Evolutionary conservation across 2,797 vertebrate genomes (phyloP), one percentile per base, ranked within the genome.

Genomic region (Psittacula echo): DNA sequence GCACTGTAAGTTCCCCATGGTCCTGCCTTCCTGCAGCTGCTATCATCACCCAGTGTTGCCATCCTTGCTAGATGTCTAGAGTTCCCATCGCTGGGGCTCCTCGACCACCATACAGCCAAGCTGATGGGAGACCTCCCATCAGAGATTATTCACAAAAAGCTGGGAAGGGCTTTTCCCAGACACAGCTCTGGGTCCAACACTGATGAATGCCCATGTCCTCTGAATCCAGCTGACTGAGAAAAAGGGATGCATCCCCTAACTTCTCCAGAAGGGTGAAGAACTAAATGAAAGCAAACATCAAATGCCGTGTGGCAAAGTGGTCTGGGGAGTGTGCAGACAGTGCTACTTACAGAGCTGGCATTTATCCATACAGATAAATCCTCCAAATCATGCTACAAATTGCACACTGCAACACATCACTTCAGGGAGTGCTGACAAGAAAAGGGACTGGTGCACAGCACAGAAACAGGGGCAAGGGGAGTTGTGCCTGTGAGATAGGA

Each of bases 341-440:
- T 50, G 53, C 23, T 66, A 13, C 26, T 83, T 1, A 0, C 32
- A 85, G 54, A 50, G 48, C 20, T 42, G 30, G 13, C 1, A 1
- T 8, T 18, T 1, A 0, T 37, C 34, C 16, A 7, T 2, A 4
- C 11, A n/a, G 19, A 37, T 3, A 2, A 39, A 14, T 58, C 54
- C 47, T 82, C 17, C 32, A 70, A 47, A 10, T 45, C 5, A 1
- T 3, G 1, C 41, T 42, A 65, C 45, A 64, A 53, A 27, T 2
- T 2, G 13, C 22, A 12, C 0, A 1, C 13, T 54, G 34, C 29
- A 62, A 10, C 29, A n/a, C 2, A 3, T 44, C 2, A 3, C 7
- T 4, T 42, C 0, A 0, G 27, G 23, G 15, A 44, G 27, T 16
- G 23, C 19, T 60, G 67, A 53, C 17, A 30, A 23, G 19, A 10